phyloP scores from a whole-genome alignment of 2,113 vertebrate genomes.

The Syngnathus floridae region DNA sequence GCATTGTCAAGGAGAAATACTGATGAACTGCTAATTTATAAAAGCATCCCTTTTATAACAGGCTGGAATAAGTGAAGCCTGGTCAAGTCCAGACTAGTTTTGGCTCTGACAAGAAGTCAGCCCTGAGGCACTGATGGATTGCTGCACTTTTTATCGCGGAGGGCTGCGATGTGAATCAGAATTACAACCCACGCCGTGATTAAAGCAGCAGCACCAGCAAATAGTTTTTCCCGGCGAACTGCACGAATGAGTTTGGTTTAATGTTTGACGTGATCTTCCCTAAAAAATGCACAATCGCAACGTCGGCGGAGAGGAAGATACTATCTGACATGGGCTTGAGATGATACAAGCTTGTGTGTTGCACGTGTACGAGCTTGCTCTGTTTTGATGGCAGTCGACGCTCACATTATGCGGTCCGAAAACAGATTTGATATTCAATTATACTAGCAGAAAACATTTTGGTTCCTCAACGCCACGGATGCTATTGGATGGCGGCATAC shows the following conservation, averaged over 20 bases:
- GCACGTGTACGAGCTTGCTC: neutral
- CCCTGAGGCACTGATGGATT: constrained; percentile 14
- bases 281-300: constrained; percentile 5
- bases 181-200: constrained; percentile 11
- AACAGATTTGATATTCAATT: neutral
- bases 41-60: too few species aligned
- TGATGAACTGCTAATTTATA: too few species aligned
- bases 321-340: neutral
- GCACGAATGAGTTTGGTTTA: neutral
- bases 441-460: neutral
- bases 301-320: constrained; percentile 1
- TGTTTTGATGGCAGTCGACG: neutral
- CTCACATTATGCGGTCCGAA: neutral
- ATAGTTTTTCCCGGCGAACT: constrained; percentile 11
- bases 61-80: neutral
- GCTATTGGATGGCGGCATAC: neutral
- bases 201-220: constrained; percentile 14
- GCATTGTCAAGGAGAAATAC: too few species aligned
- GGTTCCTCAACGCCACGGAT: neutral
- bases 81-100: neutral
- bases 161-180: constrained; percentile 25
- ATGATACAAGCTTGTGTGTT: neutral
- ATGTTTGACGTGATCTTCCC: neutral
- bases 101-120: neutral
- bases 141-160: constrained; percentile 19